Evolutionary conservation across 1,140 invertebrate species (phyloP).

Genomic region (Belonocnema kinseyi): DNA sequence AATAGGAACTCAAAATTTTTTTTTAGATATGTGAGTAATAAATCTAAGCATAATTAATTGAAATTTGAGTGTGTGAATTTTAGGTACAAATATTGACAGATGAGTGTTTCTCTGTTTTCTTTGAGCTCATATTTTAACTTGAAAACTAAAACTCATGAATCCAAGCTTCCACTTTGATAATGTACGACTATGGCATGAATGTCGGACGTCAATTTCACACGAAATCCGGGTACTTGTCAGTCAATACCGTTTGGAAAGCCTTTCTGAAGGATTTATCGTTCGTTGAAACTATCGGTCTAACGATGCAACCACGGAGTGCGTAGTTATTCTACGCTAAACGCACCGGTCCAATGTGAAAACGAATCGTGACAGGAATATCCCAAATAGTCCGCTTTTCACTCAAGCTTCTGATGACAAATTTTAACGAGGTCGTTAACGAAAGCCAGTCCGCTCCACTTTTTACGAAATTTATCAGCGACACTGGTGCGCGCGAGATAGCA

Average conservation of each 20-base stretch:
- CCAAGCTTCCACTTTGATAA: not conserved
- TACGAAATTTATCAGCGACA: conserved; percentile 54
- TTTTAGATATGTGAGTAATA: conserved; percentile 44
- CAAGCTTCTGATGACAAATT: conserved; percentile 55
- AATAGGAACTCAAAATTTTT: conserved; percentile 45
- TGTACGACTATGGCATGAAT: conserved; percentile 2
- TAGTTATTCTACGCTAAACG: conserved; percentile 35
- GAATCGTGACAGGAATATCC: conserved; percentile 52
- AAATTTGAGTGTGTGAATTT: not conserved
- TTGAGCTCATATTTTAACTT: no score
- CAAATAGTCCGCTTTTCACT: conserved; percentile 57
- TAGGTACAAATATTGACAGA: not conserved
- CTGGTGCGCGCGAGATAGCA: conserved; percentile 42
- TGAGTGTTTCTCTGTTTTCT: no score
- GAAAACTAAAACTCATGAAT: no score
- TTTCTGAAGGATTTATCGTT: conserved; percentile 1
- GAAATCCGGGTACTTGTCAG: conserved; percentile 34
- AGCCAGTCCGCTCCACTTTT: conserved; percentile 51
- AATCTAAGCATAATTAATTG: not conserved
- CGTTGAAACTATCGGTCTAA: not conserved
- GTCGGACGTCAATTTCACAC: conserved; percentile 45
- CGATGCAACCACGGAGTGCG: conserved; percentile 8
- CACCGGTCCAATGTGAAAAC: conserved; percentile 47
- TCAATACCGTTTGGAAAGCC: conserved; percentile 33
- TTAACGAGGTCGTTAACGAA: conserved; percentile 59